Percentiles rank a stretch among this genome's conserved stretches.
Evolutionary conservation across 2,888 invertebrate species (phyloP).

Genomic region (Allygus modestus): DNA sequence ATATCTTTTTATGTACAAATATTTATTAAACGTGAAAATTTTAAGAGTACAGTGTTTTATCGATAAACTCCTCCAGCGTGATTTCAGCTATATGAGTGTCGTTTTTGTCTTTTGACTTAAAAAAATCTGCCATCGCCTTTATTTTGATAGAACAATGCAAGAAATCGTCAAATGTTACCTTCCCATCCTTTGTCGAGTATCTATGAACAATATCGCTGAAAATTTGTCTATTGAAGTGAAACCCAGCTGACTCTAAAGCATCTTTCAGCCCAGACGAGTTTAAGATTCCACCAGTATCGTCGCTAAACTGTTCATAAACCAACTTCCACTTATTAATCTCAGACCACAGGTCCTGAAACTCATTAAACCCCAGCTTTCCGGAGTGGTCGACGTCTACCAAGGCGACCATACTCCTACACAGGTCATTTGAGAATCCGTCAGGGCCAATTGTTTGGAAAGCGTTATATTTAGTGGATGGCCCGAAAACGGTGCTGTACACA

Average conservation of each 20-base stretch:
- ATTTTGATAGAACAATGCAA: background rate
- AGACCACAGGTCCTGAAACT: background rate
- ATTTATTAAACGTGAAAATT: background rate
- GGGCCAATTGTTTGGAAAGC: background rate
- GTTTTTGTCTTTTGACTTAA: background rate
- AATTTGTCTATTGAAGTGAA: background rate
- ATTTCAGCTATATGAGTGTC: background rate
- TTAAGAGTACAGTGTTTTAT: background rate
- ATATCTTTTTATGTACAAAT: too few species aligned
- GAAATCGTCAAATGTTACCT: background rate
- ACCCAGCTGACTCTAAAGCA: background rate
- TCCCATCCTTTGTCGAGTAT: background rate
- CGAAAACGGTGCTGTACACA: background rate
- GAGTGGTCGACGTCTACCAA: conserved; percentile 6
- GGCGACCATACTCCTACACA: background rate
- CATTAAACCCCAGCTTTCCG: background rate
- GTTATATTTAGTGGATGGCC: background rate
- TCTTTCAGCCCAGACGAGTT: background rate
- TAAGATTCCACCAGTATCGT: background rate
- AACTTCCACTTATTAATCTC: background rate
- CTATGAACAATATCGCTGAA: background rate
- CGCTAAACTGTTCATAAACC: background rate
- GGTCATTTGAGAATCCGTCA: background rate
- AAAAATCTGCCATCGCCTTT: background rate
- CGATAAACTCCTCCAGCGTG: background rate